Base-by-base conservation (phyloP, 2,113 vertebrate species). In the Bubo bubo region DNA sequence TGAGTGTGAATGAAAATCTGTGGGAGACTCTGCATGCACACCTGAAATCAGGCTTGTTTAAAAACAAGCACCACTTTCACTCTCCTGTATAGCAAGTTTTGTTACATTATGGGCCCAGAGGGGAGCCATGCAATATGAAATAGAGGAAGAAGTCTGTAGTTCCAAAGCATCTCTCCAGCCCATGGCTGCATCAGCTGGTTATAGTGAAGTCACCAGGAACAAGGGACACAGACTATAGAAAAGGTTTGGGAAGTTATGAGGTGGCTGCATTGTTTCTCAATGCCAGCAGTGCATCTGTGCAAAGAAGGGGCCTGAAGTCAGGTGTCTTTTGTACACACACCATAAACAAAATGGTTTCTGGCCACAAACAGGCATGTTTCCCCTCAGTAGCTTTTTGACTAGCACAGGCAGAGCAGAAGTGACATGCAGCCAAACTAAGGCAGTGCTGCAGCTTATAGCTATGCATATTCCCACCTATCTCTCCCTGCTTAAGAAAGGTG, bases 71-170 rank as follows among this genome's bases (percentile, higher is more conserved):
- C 13, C 19, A 7, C 21, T 90, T 55, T 75, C 66, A 74, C 18
- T 14, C 41, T 63, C 26, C 32, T 55, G 23, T 26, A 34, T 4
- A 28, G 15, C 24, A 66, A 24, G 7, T 9, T 73, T 56, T 58
- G 24, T 41, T 39, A 55, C 4, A 3, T 7, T 71, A 27, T 1
- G 2, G 22, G 20, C 27, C 39, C 4, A 0, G 9, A 23, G 8
- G 6, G 4, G 4, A 62, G 8, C 49, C 1, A 1, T 0, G 2
- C 35, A 34, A 15, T 39, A 21, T 49, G 39, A 59, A 71, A 90
- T 0, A n/a, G 9, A 62, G 10, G 12, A 93, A 37, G 41, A 80
- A 28, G 14, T n/a, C 35, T 60, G 39, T 45, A 56, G 45, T 14
- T 86, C 14, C 53, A 49, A 79, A 56, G 50, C 10, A 67, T 14